phyloP scores from a whole-genome alignment of 1,140 invertebrate genomes.

The Argopecten irradians region DNA sequence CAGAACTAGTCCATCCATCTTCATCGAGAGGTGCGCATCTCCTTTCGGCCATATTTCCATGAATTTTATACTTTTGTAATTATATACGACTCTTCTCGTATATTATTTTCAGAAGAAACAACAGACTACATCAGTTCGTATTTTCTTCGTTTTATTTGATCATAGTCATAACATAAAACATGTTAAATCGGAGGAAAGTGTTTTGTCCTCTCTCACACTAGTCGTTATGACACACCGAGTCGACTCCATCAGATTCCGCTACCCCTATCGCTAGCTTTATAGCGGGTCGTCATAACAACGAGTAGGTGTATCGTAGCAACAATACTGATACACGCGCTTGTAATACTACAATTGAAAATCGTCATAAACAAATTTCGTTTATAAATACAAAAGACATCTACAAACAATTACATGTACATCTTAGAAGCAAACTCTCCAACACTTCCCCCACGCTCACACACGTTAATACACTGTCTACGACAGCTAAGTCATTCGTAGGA shows the following conservation, averaged over 20 bases:
- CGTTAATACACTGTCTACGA: not conserved
- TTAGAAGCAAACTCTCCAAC: not conserved
- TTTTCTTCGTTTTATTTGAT: too few relatives aligned
- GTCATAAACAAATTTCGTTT: not conserved
- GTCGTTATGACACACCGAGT: not conserved
- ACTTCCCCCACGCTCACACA: not conserved
- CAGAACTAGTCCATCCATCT: too few relatives aligned
- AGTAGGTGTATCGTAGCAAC: not conserved
- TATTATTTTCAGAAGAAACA: too few relatives aligned
- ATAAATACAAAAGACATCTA: not conserved
- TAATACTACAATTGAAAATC: not conserved
- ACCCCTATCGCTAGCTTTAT: constrained; percentile 2
- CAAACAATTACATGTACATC: not conserved
- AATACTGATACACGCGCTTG: not conserved
- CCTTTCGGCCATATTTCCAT: too few relatives aligned
- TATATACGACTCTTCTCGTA: too few relatives aligned
- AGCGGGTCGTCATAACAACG: not conserved
- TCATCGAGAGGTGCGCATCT: too few relatives aligned
- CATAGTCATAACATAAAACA: too few relatives aligned
- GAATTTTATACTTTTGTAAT: too few relatives aligned
- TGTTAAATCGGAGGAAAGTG: too few relatives aligned
- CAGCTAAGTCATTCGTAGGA: not conserved
- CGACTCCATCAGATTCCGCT: not conserved
- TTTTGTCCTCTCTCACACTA: not conserved
- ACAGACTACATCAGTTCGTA: too few relatives aligned